A percentile compares a stretch with the other conserved stretches of the same genome.
Conservation (phyloP, 2,797 vertebrate species). For the Phrynocephalus vlangalii region DNA sequence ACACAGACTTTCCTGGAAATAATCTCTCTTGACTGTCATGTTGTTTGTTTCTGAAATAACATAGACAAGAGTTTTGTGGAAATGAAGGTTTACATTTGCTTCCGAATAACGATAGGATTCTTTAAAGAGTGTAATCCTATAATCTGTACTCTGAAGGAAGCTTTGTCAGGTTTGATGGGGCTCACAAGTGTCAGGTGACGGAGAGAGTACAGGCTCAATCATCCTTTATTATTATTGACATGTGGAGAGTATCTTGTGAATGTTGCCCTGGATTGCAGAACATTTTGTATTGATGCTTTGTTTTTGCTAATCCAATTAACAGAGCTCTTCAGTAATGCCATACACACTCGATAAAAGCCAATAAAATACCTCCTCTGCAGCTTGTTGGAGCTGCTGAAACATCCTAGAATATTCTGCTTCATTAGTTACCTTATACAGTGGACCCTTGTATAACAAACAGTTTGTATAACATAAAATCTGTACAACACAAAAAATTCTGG, state of each 20-base stretch:
- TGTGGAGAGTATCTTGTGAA: background rate
- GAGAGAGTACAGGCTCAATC: background rate
- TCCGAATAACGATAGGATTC: background rate
- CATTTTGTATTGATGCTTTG: background rate
- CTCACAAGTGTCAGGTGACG: background rate
- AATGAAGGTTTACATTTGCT: background rate
- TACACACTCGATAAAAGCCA: background rate
- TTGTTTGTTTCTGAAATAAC: background rate
- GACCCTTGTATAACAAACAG: too few relatives aligned
- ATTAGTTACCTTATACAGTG: background rate
- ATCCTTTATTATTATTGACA: background rate
- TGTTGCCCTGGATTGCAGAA: background rate
- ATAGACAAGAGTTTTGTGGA: background rate
- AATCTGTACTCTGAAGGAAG: background rate
- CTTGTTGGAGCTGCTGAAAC: slow-evolving; percentile 29
- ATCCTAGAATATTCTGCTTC: background rate
- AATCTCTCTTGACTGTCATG: too few relatives aligned
- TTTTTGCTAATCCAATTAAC: background rate
- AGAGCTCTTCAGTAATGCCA: background rate
- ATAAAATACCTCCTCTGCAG: slow-evolving; percentile 24
- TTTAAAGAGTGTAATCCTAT: background rate
- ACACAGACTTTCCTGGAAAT: too few relatives aligned
- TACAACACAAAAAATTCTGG: too few relatives aligned
- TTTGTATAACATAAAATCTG: too few relatives aligned
- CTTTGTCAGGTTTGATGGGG: too few relatives aligned